phyloP scores from a whole-genome alignment of 2,797 vertebrate genomes.

The Eospalax fontanierii region DNA sequence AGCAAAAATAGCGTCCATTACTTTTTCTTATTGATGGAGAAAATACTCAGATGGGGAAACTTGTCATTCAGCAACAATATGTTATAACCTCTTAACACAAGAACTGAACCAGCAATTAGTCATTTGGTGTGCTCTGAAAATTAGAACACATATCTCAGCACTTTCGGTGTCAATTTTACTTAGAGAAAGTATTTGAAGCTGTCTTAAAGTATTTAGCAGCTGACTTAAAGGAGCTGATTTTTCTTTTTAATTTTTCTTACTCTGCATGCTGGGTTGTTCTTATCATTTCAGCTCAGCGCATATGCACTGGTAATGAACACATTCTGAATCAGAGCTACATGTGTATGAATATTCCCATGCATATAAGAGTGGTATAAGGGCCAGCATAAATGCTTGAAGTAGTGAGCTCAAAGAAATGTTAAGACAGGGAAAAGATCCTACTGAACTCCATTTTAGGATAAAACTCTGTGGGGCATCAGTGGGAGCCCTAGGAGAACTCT shows the following conservation, averaged over 20 bases:
- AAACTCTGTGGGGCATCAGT: not conserved
- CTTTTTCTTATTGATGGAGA: constrained; percentile 62
- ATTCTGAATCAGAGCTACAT: not conserved
- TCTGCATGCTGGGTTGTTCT: not conserved
- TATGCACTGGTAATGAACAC: not conserved
- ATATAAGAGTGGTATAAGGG: not conserved
- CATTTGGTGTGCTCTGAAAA: not conserved
- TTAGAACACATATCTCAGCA: not conserved
- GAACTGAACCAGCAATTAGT: not conserved
- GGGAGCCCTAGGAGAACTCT: not conserved
- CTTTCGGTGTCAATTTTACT: constrained; percentile 33
- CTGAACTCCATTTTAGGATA: not conserved
- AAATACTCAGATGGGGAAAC: not conserved
- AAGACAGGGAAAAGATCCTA: not conserved
- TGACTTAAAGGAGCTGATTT: not conserved
- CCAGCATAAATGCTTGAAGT: not conserved
- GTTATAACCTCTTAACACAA: constrained; percentile 4
- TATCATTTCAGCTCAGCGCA: not conserved
- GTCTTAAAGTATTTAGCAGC: not conserved
- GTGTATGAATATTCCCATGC: not conserved
- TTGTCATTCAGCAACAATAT: not conserved
- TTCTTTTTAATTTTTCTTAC: not conserved
- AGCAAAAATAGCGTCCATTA: constrained; percentile 34
- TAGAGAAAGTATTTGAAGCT: not conserved
- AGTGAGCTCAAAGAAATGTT: not conserved